Conservation (phyloP, 2,888 invertebrate genomes). For the Parnassius orleans region DNA sequence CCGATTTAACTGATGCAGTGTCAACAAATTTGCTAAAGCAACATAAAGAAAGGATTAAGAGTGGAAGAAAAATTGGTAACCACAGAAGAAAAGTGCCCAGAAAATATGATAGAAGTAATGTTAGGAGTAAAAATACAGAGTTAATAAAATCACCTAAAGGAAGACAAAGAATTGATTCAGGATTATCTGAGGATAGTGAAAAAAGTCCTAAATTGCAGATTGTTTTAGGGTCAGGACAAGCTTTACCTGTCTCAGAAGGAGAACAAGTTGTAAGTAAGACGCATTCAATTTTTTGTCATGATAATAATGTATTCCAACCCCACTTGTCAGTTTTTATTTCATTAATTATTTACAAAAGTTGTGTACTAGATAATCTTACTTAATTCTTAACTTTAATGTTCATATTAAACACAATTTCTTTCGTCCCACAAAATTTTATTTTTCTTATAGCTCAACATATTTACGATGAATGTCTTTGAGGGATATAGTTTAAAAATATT, state of each 20-base stretch:
- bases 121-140: constrained; percentile 53
- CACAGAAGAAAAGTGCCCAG: constrained; percentile 66
- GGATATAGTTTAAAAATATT: too few relatives aligned
- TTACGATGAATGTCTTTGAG: too few relatives aligned
- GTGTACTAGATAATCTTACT: too few relatives aligned
- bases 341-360: too few relatives aligned
- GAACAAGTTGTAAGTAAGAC: constrained; percentile 77
- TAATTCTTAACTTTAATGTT: too few relatives aligned
- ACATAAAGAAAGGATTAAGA: constrained; percentile 48
- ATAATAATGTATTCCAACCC: too few relatives aligned
- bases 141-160: constrained; percentile 56
- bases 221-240: constrained; percentile 75
- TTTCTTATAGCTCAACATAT: too few relatives aligned
- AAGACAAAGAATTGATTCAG: constrained; percentile 58
- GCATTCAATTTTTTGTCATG: too few relatives aligned
- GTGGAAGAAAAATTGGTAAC: constrained; percentile 63
- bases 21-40: constrained; percentile 49
- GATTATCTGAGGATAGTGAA: constrained; percentile 58
- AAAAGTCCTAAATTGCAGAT: constrained; percentile 74
- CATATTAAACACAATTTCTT: too few relatives aligned
- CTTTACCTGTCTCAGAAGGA: constrained; percentile 80
- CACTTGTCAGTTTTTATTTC: too few relatives aligned
- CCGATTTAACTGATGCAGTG: constrained; percentile 49
- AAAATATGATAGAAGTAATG: constrained; percentile 50
- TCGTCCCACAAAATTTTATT: too few relatives aligned